These are phyloP conservation scores for Planiliza haematocheilus DNA, from an alignment of 2,113 vertebrate species.

Conservation along the genomic window DNA sequence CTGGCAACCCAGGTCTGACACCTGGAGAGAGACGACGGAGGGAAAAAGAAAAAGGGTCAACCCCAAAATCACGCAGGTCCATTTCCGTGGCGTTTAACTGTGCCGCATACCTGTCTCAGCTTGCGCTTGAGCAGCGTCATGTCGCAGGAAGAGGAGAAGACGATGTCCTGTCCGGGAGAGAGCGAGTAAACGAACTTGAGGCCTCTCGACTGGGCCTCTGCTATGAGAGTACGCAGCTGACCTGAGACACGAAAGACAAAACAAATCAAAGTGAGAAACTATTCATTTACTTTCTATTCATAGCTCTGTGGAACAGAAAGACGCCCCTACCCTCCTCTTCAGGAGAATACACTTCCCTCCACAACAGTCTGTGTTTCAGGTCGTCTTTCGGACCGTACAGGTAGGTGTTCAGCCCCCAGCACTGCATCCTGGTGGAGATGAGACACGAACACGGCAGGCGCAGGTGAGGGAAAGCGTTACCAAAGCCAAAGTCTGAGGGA, in stretches of 20 bases:
- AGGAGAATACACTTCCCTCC: slow-evolving; percentile 89
- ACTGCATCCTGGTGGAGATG: slow-evolving; percentile 81
- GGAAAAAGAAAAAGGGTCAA: too few species aligned
- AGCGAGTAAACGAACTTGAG: slow-evolving; percentile 88
- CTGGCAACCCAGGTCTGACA: slow-evolving; percentile 87
- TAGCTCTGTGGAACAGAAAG: not conserved
- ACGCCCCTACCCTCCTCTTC: slow-evolving; percentile 85
- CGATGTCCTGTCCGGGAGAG: slow-evolving; percentile 90
- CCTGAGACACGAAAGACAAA: slow-evolving; percentile 62
- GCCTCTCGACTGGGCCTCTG: slow-evolving; percentile 79
- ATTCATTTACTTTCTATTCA: too few species aligned
- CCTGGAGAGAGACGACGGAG: slow-evolving; percentile 77
- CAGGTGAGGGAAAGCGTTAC: not conserved
- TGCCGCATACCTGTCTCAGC: slow-evolving; percentile 85
- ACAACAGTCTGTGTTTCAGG: slow-evolving; percentile 89
- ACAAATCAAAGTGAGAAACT: too few species aligned
- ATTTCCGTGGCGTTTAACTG: too few species aligned
- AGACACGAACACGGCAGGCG: not conserved
- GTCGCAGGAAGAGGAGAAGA: slow-evolving; percentile 88
- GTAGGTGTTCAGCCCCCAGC: slow-evolving; percentile 87
- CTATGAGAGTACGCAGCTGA: slow-evolving; percentile 82
- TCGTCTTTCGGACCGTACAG: slow-evolving; percentile 90
- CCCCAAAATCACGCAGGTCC: not conserved
- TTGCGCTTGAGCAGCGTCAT: slow-evolving; percentile 88
- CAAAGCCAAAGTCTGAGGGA: not conserved